Evolutionary conservation across 1,140 invertebrate genomes (phyloP).

Genomic region (Halesus radiatus): DNA sequence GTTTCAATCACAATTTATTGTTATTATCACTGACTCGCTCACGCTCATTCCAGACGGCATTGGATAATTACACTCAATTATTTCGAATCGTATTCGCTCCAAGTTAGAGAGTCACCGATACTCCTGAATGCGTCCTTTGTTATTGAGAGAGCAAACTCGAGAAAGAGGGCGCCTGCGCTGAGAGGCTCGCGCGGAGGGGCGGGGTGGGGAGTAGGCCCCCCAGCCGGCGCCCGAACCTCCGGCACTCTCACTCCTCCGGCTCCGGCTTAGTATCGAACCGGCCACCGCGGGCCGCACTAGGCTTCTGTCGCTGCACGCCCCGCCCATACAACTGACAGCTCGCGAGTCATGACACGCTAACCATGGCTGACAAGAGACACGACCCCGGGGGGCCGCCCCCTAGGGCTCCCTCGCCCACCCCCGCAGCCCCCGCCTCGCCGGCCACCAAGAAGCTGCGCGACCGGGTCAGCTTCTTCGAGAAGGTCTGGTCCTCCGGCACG

Average conservation of each 20-base stretch:
- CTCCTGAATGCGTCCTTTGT: conserved; percentile 21
- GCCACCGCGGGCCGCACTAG: conserved; percentile 63
- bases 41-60: no score
- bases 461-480: conserved; percentile 83
- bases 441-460: conserved; percentile 74
- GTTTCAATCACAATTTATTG: no score
- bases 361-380: conserved; percentile 42
- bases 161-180: conserved; percentile 44
- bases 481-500: conserved; percentile 76
- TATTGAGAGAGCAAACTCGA: conserved; percentile 14
- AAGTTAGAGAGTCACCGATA: background rate
- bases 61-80: no score
- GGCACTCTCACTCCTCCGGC: conserved; percentile 1
- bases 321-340: conserved; percentile 26
- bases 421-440: conserved; percentile 69
- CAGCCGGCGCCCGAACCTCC: conserved; percentile 47
- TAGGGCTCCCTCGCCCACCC: conserved; percentile 66
- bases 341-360: conserved; percentile 38
- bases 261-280: conserved; percentile 69
- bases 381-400: conserved; percentile 46
- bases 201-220: background rate
- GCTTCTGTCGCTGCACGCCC: background rate
- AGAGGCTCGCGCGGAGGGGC: background rate
- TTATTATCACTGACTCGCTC: no score
- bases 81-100: no score